Base-by-base conservation (phyloP, 1,140 invertebrate genomes). In the Meteorus sp. region DNA sequence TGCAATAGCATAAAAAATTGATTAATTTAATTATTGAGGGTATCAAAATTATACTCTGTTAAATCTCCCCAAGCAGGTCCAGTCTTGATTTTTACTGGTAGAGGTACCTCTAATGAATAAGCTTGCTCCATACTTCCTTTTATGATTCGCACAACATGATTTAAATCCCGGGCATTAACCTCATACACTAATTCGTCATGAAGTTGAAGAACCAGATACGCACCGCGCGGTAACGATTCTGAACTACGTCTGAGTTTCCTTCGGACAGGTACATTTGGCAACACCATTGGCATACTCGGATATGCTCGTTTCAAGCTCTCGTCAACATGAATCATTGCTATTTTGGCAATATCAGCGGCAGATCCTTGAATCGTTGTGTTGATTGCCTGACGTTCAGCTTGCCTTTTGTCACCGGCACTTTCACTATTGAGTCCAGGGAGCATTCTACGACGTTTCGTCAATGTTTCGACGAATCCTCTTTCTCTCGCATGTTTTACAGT, bases 141-240 rank as follows among this genome's bases (percentile, higher is more conserved):
- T 13, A 98, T 77, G 33, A 92, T 83, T 56, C 71, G 72, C 1
- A 85, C 85, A 13, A 92, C 86, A 61, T 80, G 68, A 6, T 80
- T 69, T 15, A 92, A 73, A 73, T 89, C 82, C 9, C 79, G 70
- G 60, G 65, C 60, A 58, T 68, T 71, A 1, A 83, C 93, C 84
- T 99, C 95, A 70, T 92, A 98, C 20, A 99, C 87, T 0, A 99
- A 81, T 84, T 99, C 97, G 81, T 99, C 97, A 72, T 99, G 96
- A 61, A 99, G 81, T 73, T 98, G 94, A 31, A 98, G 79, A 2
- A 98, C 85, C 15, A 97, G 81, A 60, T 84, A 85, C 1, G 85
- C 85, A 27, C 76, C 77, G 55, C 68, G 80, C 31, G 60, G 66
- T 43, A 57, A 52, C 2, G 51, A 29, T 22, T 72, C 64, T n/a